Base-by-base conservation (phyloP, 2,888 invertebrate genomes). In the Xanthia icteritia region DNA sequence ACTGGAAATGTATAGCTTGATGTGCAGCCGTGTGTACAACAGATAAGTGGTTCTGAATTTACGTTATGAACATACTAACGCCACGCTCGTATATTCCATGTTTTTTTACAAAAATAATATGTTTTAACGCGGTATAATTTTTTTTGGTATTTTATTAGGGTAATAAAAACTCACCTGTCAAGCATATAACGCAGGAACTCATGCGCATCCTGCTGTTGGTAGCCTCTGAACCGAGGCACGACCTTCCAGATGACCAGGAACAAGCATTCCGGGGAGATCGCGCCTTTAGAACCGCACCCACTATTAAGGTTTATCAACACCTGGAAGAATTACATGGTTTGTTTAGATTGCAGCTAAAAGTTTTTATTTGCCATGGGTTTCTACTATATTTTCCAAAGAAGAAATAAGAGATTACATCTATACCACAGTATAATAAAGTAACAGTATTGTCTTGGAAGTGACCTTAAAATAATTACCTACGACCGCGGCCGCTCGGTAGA, bases 151-250 rank as follows among this genome's bases (percentile, higher is more conserved):
- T 66, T 15, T 48, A 11, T 45, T 48, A 8, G 4, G 20, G 27
- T 27, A n/a, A n/a, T 39, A 36, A 54, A 54, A 67, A 56, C 17
- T 36, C 2, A 97, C 94, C 98, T 97, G 93, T 98, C 98, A 67
- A 98, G 96, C 97, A 98, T 98, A 90, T 98, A 98, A 15, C 98
- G 97, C 89, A 98, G 97, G 92, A 98, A 98, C 94, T 98, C 98
- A 91, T 98, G 98, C 20, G 98, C 98, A 92, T 98, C 98, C 91
- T 98, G 98, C 91, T 98, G 98, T 89, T 98, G 98, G 94, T 98
- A 98, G 5, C 98, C 98, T 88, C 98, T 97, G 95, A 98, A 98
- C 89, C 98, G 96, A 69, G 98, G 98, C 84, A 98, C 98, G 82
- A 98, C 98, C 93, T 98, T 98, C 98, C 98, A 98, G 80, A 98